These are phyloP conservation scores for Dione juno DNA, from an alignment of 2,888 invertebrate species.

Conservation along the genomic window DNA sequence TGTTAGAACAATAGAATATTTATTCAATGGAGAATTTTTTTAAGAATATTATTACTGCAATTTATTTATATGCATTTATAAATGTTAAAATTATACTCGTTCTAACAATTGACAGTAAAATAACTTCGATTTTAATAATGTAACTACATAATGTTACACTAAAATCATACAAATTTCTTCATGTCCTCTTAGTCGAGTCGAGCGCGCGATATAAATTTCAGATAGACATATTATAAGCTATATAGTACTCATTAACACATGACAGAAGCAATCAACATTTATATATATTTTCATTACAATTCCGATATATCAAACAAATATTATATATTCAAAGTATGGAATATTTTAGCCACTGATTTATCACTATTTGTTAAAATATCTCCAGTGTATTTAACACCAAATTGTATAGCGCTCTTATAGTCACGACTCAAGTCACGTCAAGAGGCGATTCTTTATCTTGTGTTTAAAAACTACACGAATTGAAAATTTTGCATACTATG, in stretches of 20 bases:
- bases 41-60: neutral
- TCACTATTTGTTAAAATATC: neutral
- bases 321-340: slow-evolving; percentile 11
- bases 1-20: slow-evolving; percentile 9
- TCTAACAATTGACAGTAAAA: neutral
- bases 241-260: slow-evolving; percentile 19
- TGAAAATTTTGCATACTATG: neutral
- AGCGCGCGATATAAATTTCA: slow-evolving; percentile 8
- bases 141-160: slow-evolving; percentile 9
- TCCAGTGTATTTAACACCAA: neutral
- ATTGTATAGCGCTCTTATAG: neutral
- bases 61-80: neutral
- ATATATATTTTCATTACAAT: slow-evolving; percentile 16
- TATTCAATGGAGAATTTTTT: neutral
- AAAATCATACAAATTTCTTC: slow-evolving; percentile 16
- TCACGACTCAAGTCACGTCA: neutral
- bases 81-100: neutral
- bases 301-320: slow-evolving; percentile 20
- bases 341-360: slow-evolving; percentile 9
- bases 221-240: slow-evolving; percentile 23
- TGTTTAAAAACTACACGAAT: neutral
- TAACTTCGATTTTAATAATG: neutral
- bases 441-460: too few species aligned
- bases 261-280: slow-evolving; percentile 28
- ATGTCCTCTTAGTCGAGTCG: slow-evolving; percentile 13